These are phyloP conservation scores for Cantharis rufa DNA, from an alignment of 2,888 invertebrate species.

Conservation along the genomic window DNA sequence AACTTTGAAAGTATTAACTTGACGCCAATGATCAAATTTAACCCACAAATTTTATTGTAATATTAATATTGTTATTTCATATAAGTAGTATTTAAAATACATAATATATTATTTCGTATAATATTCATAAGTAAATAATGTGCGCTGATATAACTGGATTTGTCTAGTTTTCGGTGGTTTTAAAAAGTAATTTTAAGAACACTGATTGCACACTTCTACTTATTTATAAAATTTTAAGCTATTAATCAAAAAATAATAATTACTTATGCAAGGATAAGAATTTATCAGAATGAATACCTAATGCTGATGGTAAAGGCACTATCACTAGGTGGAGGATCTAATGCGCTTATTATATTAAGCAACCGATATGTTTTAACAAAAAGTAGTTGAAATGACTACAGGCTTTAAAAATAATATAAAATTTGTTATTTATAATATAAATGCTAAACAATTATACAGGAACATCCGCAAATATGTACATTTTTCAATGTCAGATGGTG, in stretches of 20 bases:
- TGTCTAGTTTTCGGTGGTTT: neutral
- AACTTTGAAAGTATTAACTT: neutral
- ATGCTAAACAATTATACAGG: neutral
- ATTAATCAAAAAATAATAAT: neutral
- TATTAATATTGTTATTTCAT: neutral
- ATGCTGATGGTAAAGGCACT: neutral
- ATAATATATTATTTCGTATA: neutral
- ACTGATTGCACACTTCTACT: neutral
- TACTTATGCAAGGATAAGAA: neutral
- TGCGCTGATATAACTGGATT: neutral
- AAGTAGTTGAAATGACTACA: neutral
- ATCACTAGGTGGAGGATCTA: neutral
- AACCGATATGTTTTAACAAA: neutral
- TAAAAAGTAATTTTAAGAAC: neutral
- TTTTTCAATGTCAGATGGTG: neutral
- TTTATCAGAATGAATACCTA: neutral
- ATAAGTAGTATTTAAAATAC: neutral
- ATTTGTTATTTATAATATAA: neutral
- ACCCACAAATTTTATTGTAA: neutral
- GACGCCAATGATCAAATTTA: neutral
- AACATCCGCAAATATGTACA: neutral
- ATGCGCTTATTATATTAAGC: neutral
- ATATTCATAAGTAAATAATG: neutral
- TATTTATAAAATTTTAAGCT: neutral
- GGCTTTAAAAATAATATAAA: neutral